phyloP scores from a whole-genome alignment of 1,140 invertebrate species.

The Aphelinus certus region DNA sequence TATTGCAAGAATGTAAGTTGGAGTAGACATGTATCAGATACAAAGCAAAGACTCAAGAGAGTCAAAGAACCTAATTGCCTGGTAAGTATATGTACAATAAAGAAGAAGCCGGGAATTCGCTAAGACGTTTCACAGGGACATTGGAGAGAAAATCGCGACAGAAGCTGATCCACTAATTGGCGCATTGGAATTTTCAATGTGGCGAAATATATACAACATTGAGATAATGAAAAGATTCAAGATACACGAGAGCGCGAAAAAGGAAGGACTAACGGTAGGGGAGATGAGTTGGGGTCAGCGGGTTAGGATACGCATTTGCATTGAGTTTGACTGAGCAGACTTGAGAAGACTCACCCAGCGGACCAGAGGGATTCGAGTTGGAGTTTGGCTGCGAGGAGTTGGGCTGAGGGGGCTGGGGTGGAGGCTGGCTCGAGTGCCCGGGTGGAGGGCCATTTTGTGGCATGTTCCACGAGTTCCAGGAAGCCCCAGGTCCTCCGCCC shows the following conservation, averaged over 20 bases:
- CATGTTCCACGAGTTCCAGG: conserved; percentile 71
- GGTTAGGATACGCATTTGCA: conserved; percentile 45
- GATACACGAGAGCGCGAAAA: conserved; percentile 18
- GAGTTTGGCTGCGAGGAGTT: conserved; percentile 67
- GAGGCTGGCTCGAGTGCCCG: conserved; percentile 59
- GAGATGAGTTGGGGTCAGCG: conserved; percentile 41
- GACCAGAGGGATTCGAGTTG: conserved; percentile 67
- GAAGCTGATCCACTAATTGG: conserved; percentile 35
- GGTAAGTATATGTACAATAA: neutral
- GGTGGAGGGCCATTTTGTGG: conserved; percentile 68
- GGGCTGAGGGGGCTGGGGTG: conserved; percentile 66
- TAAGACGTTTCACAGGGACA: conserved; percentile 10
- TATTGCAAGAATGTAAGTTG: neutral
- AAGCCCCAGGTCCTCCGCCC: conserved; percentile 68
- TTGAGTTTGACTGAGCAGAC: conserved; percentile 50
- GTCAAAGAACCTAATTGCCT: conserved; percentile 5
- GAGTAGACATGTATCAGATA: conserved; percentile 1
- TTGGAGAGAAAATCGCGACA: conserved; percentile 1
- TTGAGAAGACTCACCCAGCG: conserved; percentile 65
- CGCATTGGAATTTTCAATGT: neutral
- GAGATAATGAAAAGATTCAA: conserved; percentile 29
- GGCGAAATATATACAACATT: conserved; percentile 21
- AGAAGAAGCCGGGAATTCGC: neutral
- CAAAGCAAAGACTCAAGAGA: neutral
- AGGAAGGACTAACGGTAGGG: conserved; percentile 38